These are phyloP conservation scores for Cryptoblepharus egeriae DNA, from an alignment of 2,797 vertebrate species.

Conservation along the genomic window DNA sequence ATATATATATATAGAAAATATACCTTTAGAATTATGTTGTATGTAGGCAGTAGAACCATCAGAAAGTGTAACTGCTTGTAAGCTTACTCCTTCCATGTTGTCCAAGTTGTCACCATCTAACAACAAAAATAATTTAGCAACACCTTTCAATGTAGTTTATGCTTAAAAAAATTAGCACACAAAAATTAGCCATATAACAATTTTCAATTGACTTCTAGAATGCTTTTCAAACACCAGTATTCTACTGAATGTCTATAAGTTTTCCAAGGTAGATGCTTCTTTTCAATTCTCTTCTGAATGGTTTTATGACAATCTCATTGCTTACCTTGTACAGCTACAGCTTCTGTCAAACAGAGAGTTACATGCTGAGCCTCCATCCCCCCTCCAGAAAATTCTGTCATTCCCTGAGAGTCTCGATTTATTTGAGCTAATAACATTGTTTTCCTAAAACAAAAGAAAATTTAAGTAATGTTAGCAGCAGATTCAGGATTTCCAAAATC, in stretches of 20 bases:
- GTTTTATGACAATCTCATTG: slow-evolving; percentile 1
- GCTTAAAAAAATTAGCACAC: neutral
- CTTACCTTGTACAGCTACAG: slow-evolving; percentile 94
- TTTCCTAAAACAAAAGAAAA: slow-evolving; percentile 70
- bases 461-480: slow-evolving; percentile 50
- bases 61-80: slow-evolving; percentile 96
- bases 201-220: neutral
- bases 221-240: neutral
- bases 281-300: slow-evolving; percentile 31
- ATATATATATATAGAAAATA: too few species aligned
- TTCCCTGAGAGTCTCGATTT: slow-evolving; percentile 96
- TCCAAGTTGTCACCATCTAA: slow-evolving; percentile 96
- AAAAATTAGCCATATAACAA: neutral
- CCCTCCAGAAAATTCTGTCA: slow-evolving; percentile 95
- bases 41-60: slow-evolving; percentile 98
- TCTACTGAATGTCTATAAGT: neutral
- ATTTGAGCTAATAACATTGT: slow-evolving; percentile 98
- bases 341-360: slow-evolving; percentile 95
- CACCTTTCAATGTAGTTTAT: neutral
- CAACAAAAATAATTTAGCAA: slow-evolving; percentile 33
- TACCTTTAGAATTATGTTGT: slow-evolving; percentile 95
- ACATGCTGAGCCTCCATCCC: slow-evolving; percentile 94
- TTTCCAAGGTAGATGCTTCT: neutral
- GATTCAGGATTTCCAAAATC: slow-evolving; percentile 27
- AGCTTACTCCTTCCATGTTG: slow-evolving; percentile 95